These are phyloP conservation scores for Vanessa tameamea DNA, from an alignment of 1,140 invertebrate genomes.

Conservation along the genomic window DNA sequence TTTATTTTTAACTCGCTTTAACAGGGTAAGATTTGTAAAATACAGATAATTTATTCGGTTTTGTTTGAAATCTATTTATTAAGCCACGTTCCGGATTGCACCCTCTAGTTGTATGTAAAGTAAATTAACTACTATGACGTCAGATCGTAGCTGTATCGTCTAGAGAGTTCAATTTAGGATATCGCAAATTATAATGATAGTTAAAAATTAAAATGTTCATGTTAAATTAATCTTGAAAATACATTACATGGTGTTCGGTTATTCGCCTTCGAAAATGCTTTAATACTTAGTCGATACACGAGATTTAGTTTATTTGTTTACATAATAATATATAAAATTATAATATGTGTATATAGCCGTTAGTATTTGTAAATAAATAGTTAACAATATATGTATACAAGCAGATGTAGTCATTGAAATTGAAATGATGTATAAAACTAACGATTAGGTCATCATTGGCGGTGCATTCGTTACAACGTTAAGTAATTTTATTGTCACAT, in stretches of 20 bases:
- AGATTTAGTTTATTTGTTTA: constrained; percentile 45
- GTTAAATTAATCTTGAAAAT: constrained; percentile 42
- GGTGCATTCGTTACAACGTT: constrained; percentile 57
- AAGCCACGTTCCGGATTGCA: constrained; percentile 10
- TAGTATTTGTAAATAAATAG: constrained; percentile 40
- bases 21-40: constrained; percentile 47
- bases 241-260: constrained; percentile 63
- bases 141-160: not conserved
- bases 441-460: constrained; percentile 22
- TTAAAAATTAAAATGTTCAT: constrained; percentile 31
- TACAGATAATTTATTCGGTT: constrained; percentile 17
- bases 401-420: constrained; percentile 18
- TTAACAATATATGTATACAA: constrained; percentile 52
- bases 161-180: constrained; percentile 10
- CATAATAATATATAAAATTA: constrained; percentile 37
- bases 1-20: constrained; percentile 44
- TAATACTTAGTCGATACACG: constrained; percentile 50
- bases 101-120: not conserved
- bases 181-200: not conserved
- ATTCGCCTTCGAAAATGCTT: constrained; percentile 71
- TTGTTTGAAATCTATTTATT: constrained; percentile 23
- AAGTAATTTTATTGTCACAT: constrained; percentile 56
- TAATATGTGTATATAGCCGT: constrained; percentile 38
- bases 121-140: not conserved
- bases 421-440: constrained; percentile 26